phyloP scores from a whole-genome alignment of 2,888 invertebrate genomes.

The Agelastica alni region DNA sequence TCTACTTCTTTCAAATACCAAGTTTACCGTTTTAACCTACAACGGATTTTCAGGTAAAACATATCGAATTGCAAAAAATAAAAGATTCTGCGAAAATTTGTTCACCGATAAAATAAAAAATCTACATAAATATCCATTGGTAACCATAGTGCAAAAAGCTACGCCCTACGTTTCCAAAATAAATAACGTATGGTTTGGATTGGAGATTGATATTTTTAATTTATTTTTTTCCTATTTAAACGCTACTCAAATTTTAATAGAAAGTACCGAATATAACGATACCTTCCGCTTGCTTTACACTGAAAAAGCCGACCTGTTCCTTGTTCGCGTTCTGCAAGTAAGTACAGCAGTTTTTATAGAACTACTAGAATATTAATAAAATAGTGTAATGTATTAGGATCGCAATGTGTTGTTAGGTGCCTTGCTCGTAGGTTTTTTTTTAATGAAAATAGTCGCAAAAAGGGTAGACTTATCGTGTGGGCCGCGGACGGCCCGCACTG shows the following conservation, averaged over 20 bases:
- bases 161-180: conserved; percentile 2
- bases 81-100: conserved; percentile 1
- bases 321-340: conserved; percentile 14
- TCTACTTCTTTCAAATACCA: background rate
- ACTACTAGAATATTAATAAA: too few species aligned
- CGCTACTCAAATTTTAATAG: conserved; percentile 4
- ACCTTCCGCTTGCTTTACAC: conserved; percentile 1
- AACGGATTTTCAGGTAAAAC: conserved; percentile 4
- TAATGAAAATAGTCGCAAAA: too few species aligned
- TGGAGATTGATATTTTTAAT: conserved; percentile 4
- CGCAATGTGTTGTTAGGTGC: too few species aligned
- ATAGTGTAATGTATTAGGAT: too few species aligned
- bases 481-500: too few species aligned
- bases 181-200: conserved; percentile 14
- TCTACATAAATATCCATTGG: conserved; percentile 9
- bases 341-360: background rate
- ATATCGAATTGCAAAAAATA: background rate
- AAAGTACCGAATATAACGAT: conserved; percentile 4
- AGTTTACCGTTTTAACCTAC: conserved; percentile 6
- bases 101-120: conserved; percentile 15
- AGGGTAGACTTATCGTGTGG: too few species aligned
- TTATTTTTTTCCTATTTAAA: conserved; percentile 13
- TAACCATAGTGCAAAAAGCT: background rate
- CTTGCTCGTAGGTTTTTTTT: too few species aligned
- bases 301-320: conserved; percentile 14